phyloP scores from a whole-genome alignment of 2,113 vertebrate genomes.

The Tapirus terrestris region DNA sequence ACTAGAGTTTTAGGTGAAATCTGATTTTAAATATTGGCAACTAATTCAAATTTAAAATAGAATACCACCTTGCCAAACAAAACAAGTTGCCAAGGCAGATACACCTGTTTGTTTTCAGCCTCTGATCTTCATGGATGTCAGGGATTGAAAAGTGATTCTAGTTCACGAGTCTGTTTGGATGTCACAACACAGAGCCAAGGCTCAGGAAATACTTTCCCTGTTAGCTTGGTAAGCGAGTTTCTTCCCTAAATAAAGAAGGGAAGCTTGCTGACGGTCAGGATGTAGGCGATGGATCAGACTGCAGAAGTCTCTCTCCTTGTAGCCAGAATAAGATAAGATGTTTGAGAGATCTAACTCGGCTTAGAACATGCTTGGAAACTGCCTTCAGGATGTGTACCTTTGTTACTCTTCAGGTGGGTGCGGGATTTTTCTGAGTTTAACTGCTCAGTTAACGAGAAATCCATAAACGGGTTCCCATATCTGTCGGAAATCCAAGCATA shows the following conservation, averaged over 20 bases:
- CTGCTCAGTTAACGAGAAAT: neutral
- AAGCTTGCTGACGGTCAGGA: slow-evolving; percentile 18
- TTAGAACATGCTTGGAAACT: neutral
- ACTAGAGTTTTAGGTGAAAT: neutral
- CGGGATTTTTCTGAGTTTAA: slow-evolving; percentile 4
- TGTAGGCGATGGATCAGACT: neutral
- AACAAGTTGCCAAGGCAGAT: neutral
- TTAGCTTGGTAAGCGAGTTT: slow-evolving; percentile 24
- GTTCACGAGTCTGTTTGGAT: neutral
- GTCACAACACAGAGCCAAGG: neutral
- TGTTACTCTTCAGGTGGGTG: neutral
- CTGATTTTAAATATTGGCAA: neutral
- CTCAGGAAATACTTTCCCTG: neutral
- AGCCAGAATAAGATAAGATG: neutral
- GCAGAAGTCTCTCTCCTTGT: neutral
- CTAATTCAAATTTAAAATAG: neutral
- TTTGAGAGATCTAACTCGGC: neutral
- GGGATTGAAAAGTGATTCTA: neutral
- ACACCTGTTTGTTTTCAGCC: neutral
- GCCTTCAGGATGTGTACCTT: neutral
- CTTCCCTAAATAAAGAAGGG: neutral
- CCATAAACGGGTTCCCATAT: neutral
- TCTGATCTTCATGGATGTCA: neutral
- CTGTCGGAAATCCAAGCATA: neutral
- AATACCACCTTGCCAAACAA: neutral